phyloP scores from a whole-genome alignment of 2,888 invertebrate species.

The Epinotia demarniana region DNA sequence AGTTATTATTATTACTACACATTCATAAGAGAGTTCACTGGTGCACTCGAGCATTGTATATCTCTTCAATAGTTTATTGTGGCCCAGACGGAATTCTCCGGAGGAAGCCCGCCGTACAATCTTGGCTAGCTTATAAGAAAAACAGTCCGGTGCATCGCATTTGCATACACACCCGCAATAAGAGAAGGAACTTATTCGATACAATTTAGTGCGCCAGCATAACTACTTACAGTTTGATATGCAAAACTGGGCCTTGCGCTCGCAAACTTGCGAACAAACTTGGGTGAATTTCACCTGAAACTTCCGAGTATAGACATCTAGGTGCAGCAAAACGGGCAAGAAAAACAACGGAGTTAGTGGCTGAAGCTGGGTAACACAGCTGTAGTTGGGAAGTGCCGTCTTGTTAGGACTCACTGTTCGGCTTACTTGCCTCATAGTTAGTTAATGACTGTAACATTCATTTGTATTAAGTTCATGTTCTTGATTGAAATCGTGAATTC shows the following conservation, averaged over 20 bases:
- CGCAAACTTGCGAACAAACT: slow-evolving; percentile 54
- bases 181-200: slow-evolving; percentile 51
- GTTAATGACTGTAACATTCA: slow-evolving; percentile 31
- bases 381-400: slow-evolving; percentile 42
- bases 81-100: slow-evolving; percentile 3
- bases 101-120: slow-evolving; percentile 23
- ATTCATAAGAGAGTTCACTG: neutral
- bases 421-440: slow-evolving; percentile 34
- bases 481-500: slow-evolving; percentile 24
- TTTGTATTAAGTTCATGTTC: slow-evolving; percentile 2
- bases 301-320: slow-evolving; percentile 46
- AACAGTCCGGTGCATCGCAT: slow-evolving; percentile 36
- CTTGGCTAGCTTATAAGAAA: slow-evolving; percentile 35
- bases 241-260: slow-evolving; percentile 56
- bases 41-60: neutral
- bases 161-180: slow-evolving; percentile 44
- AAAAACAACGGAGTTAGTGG: slow-evolving; percentile 50
- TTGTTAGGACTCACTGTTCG: slow-evolving; percentile 44
- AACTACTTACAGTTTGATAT: slow-evolving; percentile 55
- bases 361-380: slow-evolving; percentile 38
- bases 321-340: slow-evolving; percentile 45
- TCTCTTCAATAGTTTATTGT: neutral
- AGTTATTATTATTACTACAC: neutral
- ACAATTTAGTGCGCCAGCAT: slow-evolving; percentile 52
- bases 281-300: slow-evolving; percentile 49